Conservation (phyloP, 2,797 vertebrate species). For the Molossus molossus region DNA sequence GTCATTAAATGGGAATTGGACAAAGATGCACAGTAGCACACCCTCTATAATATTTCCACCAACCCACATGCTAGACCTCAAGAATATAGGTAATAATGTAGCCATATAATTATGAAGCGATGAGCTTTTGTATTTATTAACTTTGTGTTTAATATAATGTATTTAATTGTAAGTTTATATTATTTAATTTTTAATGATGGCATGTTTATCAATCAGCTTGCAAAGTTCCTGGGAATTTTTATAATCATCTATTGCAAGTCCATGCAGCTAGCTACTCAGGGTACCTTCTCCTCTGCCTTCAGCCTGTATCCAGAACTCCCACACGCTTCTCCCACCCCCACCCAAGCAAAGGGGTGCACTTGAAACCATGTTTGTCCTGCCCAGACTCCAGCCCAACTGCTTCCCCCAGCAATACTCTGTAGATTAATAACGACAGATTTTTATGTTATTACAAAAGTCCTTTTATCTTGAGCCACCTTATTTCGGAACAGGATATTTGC, state of each 20-base stretch:
- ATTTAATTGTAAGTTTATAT: not conserved
- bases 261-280: not conserved
- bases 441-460: not conserved
- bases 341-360: not conserved
- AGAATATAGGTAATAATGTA: not conserved
- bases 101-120: not conserved
- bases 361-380: not conserved
- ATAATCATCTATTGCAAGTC: not conserved
- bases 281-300: not conserved
- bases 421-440: not conserved
- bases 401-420: not conserved
- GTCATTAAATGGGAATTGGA: not conserved
- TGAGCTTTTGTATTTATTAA: not conserved
- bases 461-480: not conserved
- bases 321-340: not conserved
- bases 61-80: not conserved
- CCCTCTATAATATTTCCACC: not conserved
- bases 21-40: not conserved
- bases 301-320: not conserved
- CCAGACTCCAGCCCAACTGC: not conserved
- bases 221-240: not conserved
- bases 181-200: constrained; percentile 27
- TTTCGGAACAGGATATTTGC: not conserved
- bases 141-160: not conserved
- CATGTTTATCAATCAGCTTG: not conserved